A percentile compares a stretch with the other conserved stretches of the same genome.
Conservation (phyloP, 2,797 vertebrate genomes). For the Xiphorhynchus erythropygius region DNA sequence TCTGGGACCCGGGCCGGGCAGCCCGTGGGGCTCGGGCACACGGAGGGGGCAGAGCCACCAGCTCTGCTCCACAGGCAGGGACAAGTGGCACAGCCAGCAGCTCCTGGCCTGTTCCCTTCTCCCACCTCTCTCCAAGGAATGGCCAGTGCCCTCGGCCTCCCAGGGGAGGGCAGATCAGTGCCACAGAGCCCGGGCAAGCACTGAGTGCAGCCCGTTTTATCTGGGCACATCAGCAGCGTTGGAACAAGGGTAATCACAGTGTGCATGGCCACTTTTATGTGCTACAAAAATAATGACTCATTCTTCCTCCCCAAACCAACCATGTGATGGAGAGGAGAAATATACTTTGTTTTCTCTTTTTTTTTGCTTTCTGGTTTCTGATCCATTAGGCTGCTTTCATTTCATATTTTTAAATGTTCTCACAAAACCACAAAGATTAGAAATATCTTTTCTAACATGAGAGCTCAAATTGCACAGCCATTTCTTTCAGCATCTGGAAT, state of each 20-base stretch:
- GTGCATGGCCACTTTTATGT: neutral
- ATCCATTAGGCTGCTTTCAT: neutral
- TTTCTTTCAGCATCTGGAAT: neutral
- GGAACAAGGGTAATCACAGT: neutral
- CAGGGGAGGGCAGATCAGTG: neutral
- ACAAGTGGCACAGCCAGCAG: neutral
- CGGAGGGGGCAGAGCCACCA: rapidly evolving
- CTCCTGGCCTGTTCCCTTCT: neutral
- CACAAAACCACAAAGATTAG: neutral
- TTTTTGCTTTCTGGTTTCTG: conserved; percentile 9
- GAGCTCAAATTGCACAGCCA: neutral
- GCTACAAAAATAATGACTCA: conserved; percentile 12
- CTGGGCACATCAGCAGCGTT: neutral
- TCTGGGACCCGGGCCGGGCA: neutral
- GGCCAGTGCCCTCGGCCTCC: neutral
- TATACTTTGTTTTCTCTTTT: neutral
- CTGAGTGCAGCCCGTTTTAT: neutral
- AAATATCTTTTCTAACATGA: neutral
- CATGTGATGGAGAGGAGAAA: neutral
- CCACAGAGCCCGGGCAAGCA: neutral
- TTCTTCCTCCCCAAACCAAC: neutral
- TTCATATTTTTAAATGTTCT: neutral
- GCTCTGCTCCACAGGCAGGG: rapidly evolving
- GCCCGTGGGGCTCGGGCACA: neutral
- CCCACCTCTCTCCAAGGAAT: neutral